Evolutionary conservation across 2,797 vertebrate species (phyloP), one percentile per base, ranked within the genome.

Genomic region (Intellagama lesueurii): DNA sequence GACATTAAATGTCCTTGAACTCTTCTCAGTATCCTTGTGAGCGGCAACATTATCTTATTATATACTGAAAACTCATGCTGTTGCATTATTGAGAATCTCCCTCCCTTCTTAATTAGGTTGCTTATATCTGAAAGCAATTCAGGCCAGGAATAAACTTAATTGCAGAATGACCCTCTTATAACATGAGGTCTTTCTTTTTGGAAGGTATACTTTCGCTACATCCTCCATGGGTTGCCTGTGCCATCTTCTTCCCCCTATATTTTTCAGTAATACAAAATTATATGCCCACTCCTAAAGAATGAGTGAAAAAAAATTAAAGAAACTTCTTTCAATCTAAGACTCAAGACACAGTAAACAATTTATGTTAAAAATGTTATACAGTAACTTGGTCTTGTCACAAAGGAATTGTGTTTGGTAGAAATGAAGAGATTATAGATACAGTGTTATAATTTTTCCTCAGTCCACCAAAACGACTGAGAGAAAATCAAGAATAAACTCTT

Each of bases 341-440:
- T 93, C 92, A 89, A 91, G 94, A 93, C 95, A 94, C 91, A 90
- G 91, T 85, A 93, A 81, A 35, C 94, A 92, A 94, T 93, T 94
- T 92, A 90, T 89, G 56, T 85, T 92, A 92, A 91, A 86, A 81
- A 90, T 93, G 92, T 88, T 60, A 87, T 89, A n/a, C n/a, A n/a
- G n/a, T n/a, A 91, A 49, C 91, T 94, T 93, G 92, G 91, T 93
- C 94, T 93, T 94, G 91, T 90, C 0, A 0, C 81, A 88, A 92
- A 94, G 79, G 89, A 90, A 93, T 93, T 94, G 93, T 90, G 94
- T 95, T 94, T 95, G 89, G 88, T 86, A 90, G 91, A 91, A 94
- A 90, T 28, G 93, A 96, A 91, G 89, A 94, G 88, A 91, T 95
- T 94, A 94, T 94, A 93, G 92, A 91, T 93, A 90, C 30, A 91